Evolutionary conservation across 2,797 vertebrate species (phyloP).

Genomic region (Liparis tanakae): DNA sequence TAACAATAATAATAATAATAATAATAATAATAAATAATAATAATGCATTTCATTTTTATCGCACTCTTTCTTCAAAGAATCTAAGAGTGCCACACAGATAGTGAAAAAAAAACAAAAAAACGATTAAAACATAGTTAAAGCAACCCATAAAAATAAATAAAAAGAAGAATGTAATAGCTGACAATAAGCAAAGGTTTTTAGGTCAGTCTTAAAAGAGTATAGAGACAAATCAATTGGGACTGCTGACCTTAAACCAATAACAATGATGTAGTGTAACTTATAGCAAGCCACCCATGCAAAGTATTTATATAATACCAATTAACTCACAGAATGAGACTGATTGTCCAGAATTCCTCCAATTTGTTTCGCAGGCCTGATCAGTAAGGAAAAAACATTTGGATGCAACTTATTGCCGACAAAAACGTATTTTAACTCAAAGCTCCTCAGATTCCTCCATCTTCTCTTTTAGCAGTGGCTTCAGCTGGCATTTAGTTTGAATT

Average conservation of each 20-base stretch:
- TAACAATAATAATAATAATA: too few relatives aligned
- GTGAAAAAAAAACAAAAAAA: too few relatives aligned
- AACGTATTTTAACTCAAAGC: constrained; percentile 6
- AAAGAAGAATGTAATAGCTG: too few relatives aligned
- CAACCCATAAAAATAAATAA: too few relatives aligned
- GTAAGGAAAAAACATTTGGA: constrained; percentile 23
- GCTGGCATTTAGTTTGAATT: constrained; percentile 2
- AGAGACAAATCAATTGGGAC: constrained; percentile 28
- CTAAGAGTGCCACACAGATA: too few relatives aligned
- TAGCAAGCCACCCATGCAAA: constrained; percentile 52
- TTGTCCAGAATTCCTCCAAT: constrained; percentile 36
- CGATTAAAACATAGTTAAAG: too few relatives aligned
- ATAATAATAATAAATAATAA: too few relatives aligned
- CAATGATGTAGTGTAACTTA: constrained; percentile 52
- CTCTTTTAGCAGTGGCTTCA: neutral
- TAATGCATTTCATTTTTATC: too few relatives aligned
- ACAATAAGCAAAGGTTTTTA: too few relatives aligned
- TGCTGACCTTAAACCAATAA: constrained; percentile 61
- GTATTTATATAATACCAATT: constrained; percentile 56
- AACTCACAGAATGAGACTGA: constrained; percentile 46
- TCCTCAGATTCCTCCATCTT: constrained; percentile 7
- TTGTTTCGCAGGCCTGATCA: constrained; percentile 37
- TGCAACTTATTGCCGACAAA: constrained; percentile 7
- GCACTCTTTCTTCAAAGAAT: too few relatives aligned
- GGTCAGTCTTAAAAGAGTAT: too few relatives aligned